Percentiles rank a stretch among this genome's conserved stretches.
These are phyloP conservation scores for Pygoscelis antarcticus DNA, from an alignment of 2,113 vertebrate species.

Conservation along the genomic window DNA sequence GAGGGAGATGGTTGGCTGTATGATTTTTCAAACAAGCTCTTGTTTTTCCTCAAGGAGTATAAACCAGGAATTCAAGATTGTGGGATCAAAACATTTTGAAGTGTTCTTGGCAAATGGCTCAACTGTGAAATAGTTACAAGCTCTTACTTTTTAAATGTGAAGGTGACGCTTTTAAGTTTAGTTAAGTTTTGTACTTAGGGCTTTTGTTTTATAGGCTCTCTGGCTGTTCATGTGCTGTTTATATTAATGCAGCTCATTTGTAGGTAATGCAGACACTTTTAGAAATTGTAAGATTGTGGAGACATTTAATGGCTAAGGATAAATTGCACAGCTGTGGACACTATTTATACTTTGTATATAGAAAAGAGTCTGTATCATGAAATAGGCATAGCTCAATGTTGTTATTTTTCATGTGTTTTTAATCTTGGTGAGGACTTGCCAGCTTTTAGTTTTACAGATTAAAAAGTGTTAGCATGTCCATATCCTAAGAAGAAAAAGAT, in stretches of 20 bases:
- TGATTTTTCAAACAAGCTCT: not conserved
- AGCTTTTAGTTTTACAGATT: not conserved
- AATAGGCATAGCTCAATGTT: not conserved
- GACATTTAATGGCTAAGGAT: constrained; percentile 23
- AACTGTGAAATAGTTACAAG: not conserved
- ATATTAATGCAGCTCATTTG: constrained; percentile 37
- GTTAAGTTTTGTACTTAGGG: not conserved
- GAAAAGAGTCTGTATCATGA: not conserved
- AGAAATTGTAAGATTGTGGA: constrained; percentile 17
- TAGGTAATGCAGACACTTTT: constrained; percentile 18
- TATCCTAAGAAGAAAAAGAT: not conserved
- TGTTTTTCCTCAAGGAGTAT: not conserved
- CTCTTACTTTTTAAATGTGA: not conserved
- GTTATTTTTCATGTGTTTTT: not conserved
- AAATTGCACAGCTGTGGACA: constrained; percentile 36
- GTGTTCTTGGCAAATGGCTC: not conserved
- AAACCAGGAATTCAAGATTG: not conserved
- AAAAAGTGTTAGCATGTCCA: not conserved
- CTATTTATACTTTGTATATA: constrained; percentile 27
- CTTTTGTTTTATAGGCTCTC: not conserved
- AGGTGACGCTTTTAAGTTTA: not conserved
- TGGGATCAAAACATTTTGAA: not conserved
- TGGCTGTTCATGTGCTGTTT: not conserved
- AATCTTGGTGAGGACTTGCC: not conserved
- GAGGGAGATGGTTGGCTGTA: not conserved